A percentile compares a stretch with the other conserved stretches of the same genome.
Evolutionary conservation across 2,888 invertebrate genomes (phyloP).

Genomic region (Drosophila limbata): DNA sequence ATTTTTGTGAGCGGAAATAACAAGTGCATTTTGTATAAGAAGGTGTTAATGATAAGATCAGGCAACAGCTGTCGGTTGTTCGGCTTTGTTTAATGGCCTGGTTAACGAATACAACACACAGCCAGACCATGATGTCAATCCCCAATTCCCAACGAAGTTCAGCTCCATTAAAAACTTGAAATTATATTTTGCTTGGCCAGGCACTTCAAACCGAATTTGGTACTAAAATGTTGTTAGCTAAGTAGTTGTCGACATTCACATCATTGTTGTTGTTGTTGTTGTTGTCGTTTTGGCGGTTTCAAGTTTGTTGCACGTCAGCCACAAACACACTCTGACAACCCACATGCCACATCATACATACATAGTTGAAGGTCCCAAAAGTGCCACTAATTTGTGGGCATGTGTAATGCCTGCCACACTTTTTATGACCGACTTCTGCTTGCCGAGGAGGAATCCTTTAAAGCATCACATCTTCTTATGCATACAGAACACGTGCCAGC

Average conservation of each 20-base stretch:
- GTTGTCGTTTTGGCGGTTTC: conserved; percentile 45
- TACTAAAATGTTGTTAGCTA: conserved; percentile 42
- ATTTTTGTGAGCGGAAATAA: conserved; percentile 2
- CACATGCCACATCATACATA: conserved; percentile 21
- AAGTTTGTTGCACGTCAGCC: conserved; percentile 64
- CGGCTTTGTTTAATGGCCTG: conserved; percentile 5
- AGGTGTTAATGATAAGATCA: background rate
- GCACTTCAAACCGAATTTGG: conserved; percentile 28
- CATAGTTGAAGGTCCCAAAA: conserved; percentile 59
- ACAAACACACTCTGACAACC: conserved; percentile 24
- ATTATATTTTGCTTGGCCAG: conserved; percentile 21
- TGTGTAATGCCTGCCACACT: conserved; percentile 52
- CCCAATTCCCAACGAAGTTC: conserved; percentile 11
- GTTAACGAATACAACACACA: conserved; percentile 2
- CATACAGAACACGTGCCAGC: conserved; percentile 59
- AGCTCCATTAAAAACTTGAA: conserved; percentile 39
- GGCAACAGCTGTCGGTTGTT: conserved; percentile 1
- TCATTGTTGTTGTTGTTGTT: conserved; percentile 42
- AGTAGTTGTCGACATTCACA: conserved; percentile 43
- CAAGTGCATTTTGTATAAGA: background rate
- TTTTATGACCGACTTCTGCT: conserved; percentile 59
- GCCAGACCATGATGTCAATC: background rate
- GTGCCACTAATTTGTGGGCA: conserved; percentile 73
- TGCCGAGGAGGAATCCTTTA: conserved; percentile 28
- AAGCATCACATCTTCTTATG: conserved; percentile 22